phyloP scores from a whole-genome alignment of 1,140 invertebrate species.

The Drosophila malerkotliana region DNA sequence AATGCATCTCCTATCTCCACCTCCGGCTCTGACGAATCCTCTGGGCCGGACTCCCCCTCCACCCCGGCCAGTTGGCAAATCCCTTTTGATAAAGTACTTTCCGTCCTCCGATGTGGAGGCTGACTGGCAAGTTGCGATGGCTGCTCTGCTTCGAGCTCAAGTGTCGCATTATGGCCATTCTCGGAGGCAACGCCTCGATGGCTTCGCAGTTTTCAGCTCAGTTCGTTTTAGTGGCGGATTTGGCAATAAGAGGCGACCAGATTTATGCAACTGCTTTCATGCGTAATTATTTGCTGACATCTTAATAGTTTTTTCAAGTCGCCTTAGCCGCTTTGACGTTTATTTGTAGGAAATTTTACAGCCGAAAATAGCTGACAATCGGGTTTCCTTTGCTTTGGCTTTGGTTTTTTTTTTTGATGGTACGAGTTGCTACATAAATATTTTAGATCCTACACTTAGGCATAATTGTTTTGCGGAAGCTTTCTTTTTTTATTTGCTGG shows the following conservation, averaged over 20 bases:
- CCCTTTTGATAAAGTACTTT: constrained; percentile 80
- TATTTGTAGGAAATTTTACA: constrained; percentile 33
- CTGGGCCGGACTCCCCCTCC: not conserved
- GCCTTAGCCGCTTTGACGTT: constrained; percentile 38
- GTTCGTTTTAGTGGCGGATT: constrained; percentile 76
- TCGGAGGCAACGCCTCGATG: constrained; percentile 56
- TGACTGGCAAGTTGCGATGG: constrained; percentile 40
- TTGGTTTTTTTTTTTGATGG: not conserved
- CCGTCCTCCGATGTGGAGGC: constrained; percentile 26
- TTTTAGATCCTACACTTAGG: constrained; percentile 69
- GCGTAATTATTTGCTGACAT: constrained; percentile 81
- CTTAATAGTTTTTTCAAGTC: constrained; percentile 75
- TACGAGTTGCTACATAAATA: constrained; percentile 58
- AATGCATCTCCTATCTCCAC: constrained; percentile 25
- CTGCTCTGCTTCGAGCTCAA: constrained; percentile 33
- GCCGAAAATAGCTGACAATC: constrained; percentile 31
- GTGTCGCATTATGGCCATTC: constrained; percentile 79
- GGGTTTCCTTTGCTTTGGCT: constrained; percentile 15
- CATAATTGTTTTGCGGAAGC: constrained; percentile 70
- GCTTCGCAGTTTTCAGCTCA: constrained; percentile 49
- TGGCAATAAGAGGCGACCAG: constrained; percentile 62
- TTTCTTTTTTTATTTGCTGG: constrained; percentile 29
- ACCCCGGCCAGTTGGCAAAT: constrained; percentile 54
- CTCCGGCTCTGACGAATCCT: constrained; percentile 1
- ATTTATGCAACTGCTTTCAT: constrained; percentile 73